Evolutionary conservation across 1,140 invertebrate species (phyloP).

Genomic region (Pollicipes pollicipes): DNA sequence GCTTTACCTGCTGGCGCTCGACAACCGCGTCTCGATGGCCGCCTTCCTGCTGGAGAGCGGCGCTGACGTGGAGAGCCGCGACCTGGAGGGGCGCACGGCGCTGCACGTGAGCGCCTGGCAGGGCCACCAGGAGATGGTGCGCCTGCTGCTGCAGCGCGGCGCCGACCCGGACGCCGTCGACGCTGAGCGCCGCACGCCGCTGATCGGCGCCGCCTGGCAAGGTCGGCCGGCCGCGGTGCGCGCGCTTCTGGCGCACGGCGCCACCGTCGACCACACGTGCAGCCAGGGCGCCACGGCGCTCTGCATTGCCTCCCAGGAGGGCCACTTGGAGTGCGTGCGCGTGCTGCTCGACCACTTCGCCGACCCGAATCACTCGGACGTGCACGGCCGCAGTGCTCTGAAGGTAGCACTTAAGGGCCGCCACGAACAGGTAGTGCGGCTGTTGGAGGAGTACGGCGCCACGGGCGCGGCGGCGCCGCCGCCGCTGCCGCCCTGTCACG

Average conservation of each 20-base stretch:
- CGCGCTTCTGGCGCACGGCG: constrained; percentile 52
- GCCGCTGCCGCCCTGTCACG: constrained; percentile 21
- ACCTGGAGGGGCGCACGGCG: constrained; percentile 76
- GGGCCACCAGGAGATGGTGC: constrained; percentile 79
- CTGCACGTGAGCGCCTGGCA: constrained; percentile 89
- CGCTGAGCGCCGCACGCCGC: constrained; percentile 66
- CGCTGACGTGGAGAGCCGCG: constrained; percentile 65
- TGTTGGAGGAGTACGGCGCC: constrained; percentile 30
- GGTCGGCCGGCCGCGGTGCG: constrained; percentile 69
- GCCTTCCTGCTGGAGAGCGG: constrained; percentile 59
- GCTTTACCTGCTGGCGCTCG: constrained; percentile 74
- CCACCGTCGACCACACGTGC: constrained; percentile 71
- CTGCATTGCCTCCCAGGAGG: constrained; percentile 47
- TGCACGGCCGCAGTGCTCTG: constrained; percentile 63
- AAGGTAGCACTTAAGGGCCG: constrained; percentile 59
- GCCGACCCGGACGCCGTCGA: constrained; percentile 77
- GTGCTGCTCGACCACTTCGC: constrained; percentile 71
- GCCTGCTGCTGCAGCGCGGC: constrained; percentile 53
- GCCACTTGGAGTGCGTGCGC: constrained; percentile 75
- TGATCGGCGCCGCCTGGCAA: constrained; percentile 91
- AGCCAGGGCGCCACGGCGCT: constrained; percentile 78
- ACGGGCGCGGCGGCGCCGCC: constrained; percentile 9
- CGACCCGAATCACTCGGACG: constrained; percentile 76
- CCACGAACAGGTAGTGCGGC: constrained; percentile 45
- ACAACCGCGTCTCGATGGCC: constrained; percentile 70